Conservation (phyloP, 1,140 invertebrate species). For the Nymphalis io region DNA sequence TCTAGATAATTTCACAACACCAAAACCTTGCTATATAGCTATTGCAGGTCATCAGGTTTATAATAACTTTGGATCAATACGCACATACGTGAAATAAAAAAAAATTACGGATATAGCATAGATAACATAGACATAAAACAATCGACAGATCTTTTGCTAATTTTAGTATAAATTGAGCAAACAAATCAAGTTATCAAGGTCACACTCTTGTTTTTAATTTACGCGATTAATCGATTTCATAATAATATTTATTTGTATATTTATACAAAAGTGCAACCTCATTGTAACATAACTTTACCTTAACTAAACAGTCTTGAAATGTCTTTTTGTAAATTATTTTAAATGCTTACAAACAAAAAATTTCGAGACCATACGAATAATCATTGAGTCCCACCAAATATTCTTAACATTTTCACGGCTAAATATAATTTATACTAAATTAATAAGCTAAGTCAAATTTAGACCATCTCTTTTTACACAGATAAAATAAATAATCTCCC, state of each 20-base stretch:
- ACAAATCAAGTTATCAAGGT: conserved; percentile 2
- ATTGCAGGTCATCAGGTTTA: background rate
- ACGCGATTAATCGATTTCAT: conserved; percentile 21
- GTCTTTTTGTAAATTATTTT: conserved; percentile 38
- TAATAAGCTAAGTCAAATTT: conserved; percentile 45
- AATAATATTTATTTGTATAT: background rate
- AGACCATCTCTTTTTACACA: conserved; percentile 47
- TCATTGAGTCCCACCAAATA: background rate
- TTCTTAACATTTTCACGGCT: conserved; percentile 3
- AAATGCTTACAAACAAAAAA: conserved; percentile 10
- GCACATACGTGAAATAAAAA: background rate
- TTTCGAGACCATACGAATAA: background rate
- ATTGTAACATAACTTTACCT: background rate
- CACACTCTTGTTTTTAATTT: conserved; percentile 9
- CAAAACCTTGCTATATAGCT: conserved; percentile 18
- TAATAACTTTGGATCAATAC: background rate
- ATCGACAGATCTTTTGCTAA: conserved; percentile 20
- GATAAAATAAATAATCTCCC: conserved; percentile 74
- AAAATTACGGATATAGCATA: background rate
- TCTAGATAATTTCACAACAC: conserved; percentile 27
- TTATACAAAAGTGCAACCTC: conserved; percentile 14
- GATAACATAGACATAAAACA: conserved; percentile 4
- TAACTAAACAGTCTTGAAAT: conserved; percentile 48
- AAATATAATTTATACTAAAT: conserved; percentile 13
- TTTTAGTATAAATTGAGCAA: conserved; percentile 25